Evolutionary conservation across 2,113 vertebrate species (phyloP).

Genomic region (Brachypodius melanocephalos): DNA sequence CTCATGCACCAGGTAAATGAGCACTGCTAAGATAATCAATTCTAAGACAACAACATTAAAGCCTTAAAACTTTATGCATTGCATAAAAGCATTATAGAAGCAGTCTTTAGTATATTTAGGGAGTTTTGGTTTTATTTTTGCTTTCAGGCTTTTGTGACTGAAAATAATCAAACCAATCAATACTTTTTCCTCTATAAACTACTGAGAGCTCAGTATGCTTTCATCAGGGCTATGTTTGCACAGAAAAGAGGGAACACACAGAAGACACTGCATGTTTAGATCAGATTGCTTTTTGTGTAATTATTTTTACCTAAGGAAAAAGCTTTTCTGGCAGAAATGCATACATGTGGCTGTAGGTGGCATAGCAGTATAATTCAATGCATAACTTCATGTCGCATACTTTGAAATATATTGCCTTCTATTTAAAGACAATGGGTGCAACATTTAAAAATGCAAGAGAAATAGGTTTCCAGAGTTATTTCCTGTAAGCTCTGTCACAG

Average conservation of each 20-base stretch:
- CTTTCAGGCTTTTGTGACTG: background rate
- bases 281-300: background rate
- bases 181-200: background rate
- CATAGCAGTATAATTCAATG: constrained; percentile 58
- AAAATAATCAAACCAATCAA: background rate
- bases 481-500: background rate
- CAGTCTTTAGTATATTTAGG: background rate
- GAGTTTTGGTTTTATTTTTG: background rate
- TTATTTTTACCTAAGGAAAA: background rate
- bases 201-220: background rate
- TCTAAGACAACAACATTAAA: background rate
- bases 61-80: background rate
- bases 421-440: background rate
- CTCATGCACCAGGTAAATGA: background rate
- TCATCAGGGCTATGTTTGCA: background rate
- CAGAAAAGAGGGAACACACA: background rate
- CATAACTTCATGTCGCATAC: background rate
- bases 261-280: background rate
- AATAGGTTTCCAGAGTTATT: background rate
- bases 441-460: background rate
- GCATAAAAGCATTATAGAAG: background rate
- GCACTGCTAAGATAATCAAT: background rate
- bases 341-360: constrained; percentile 60
- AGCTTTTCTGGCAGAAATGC: constrained; percentile 36
- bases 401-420: background rate